Evolutionary conservation across 2,797 vertebrate genomes (phyloP).

Genomic region (Brotula barbata): DNA sequence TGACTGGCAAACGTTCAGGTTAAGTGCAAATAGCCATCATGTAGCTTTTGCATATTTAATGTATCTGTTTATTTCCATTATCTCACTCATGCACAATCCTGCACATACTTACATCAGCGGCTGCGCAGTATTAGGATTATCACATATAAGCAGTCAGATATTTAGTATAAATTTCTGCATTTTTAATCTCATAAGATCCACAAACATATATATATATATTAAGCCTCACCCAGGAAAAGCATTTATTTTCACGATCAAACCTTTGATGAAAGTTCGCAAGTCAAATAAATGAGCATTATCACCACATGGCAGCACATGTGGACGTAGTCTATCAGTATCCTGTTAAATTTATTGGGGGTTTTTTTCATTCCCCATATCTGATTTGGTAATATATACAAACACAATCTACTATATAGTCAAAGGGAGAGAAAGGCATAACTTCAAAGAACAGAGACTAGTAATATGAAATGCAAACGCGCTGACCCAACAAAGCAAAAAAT

Average conservation of each 20-base stretch:
- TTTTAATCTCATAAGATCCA: conserved; percentile 23
- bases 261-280: no score
- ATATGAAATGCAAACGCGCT: conserved; percentile 2
- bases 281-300: conserved; percentile 21
- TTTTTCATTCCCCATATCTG: conserved; percentile 1
- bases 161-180: conserved; percentile 1
- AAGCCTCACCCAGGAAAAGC: conserved; percentile 18
- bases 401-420: background rate
- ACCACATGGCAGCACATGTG: conserved; percentile 16
- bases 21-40: conserved; percentile 3
- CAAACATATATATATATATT: conserved; percentile 19
- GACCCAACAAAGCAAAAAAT: conserved; percentile 33
- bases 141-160: conserved; percentile 27
- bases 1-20: conserved; percentile 3
- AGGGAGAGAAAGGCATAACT: background rate
- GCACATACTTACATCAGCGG: conserved; percentile 2
- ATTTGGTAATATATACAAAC: background rate
- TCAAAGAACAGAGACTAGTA: background rate
- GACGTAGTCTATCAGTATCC: no score
- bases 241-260: conserved; percentile 23
- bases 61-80: conserved; percentile 5
- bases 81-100: conserved; percentile 10
- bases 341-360: no score
- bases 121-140: conserved; percentile 24
- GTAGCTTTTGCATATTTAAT: conserved; percentile 10